Evolutionary conservation across 2,888 invertebrate genomes (phyloP).

Genomic region (Didymodactylos carnosus): DNA sequence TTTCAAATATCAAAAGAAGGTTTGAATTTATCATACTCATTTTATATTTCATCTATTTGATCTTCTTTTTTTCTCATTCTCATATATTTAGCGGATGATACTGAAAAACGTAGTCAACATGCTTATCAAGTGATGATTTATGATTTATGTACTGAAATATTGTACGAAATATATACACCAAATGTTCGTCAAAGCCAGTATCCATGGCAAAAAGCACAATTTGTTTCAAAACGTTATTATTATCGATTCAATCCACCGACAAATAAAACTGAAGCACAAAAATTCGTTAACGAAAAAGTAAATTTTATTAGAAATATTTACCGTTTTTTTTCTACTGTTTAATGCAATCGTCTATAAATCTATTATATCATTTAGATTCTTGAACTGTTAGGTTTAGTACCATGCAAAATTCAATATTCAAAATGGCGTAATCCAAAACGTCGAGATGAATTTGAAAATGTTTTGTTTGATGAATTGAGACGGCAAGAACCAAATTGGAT

Average conservation of each 20-base stretch:
- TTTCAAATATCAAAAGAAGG: too few species aligned
- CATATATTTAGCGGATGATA: too few species aligned
- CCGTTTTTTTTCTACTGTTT: too few species aligned
- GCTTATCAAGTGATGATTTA: neutral
- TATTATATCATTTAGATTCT: too few species aligned
- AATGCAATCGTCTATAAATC: too few species aligned
- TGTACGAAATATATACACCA: neutral
- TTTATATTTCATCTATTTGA: too few species aligned
- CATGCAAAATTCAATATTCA: neutral
- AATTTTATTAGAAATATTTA: too few species aligned
- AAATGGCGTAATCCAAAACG: neutral
- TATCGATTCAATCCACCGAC: neutral
- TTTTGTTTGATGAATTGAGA: conserved; percentile 40
- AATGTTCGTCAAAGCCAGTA: neutral
- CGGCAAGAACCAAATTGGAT: conserved; percentile 56
- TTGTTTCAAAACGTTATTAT: neutral
- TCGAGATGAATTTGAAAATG: neutral
- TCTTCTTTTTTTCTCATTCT: too few species aligned
- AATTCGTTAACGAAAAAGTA: neutral
- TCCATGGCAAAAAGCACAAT: neutral
- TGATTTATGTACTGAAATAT: neutral
- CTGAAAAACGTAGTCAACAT: neutral
- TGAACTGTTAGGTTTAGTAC: neutral
- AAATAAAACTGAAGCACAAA: neutral
- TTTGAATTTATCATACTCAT: too few species aligned